Conservation (phyloP, 2,797 vertebrate genomes). For the Acipenser ruthenus region DNA sequence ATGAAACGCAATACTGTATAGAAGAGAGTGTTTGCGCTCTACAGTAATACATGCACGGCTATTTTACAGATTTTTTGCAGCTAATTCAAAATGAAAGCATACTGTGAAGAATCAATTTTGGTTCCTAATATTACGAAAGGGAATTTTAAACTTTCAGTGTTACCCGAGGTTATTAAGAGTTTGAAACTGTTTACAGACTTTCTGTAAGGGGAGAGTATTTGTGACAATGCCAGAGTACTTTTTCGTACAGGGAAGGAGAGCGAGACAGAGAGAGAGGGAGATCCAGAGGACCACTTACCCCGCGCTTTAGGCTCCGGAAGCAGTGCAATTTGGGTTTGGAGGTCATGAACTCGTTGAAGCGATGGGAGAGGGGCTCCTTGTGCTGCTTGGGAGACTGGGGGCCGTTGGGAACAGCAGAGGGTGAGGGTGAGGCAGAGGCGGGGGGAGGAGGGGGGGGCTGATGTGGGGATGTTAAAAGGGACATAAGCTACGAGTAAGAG, state of each 20-base stretch:
- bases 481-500: constrained; percentile 86
- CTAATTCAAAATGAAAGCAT: too few relatives aligned
- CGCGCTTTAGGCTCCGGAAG: constrained; percentile 89
- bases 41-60: too few relatives aligned
- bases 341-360: constrained; percentile 94
- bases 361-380: constrained; percentile 91
- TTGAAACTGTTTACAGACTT: too few relatives aligned
- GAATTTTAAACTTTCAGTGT: too few relatives aligned
- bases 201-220: too few relatives aligned
- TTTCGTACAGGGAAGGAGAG: constrained; percentile 29
- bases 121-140: too few relatives aligned
- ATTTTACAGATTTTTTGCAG: too few relatives aligned
- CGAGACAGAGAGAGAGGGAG: constrained; percentile 22
- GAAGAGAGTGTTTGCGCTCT: too few relatives aligned
- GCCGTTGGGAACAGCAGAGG: constrained; percentile 78
- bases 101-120: too few relatives aligned
- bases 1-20: too few relatives aligned
- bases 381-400: constrained; percentile 83
- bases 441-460: constrained; percentile 85
- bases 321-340: constrained; percentile 98
- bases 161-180: too few relatives aligned
- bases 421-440: constrained; percentile 81
- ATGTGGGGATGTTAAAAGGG: constrained; percentile 88
- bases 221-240: not conserved
- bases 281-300: constrained; percentile 84